Evolutionary conservation across 2,113 vertebrate genomes (phyloP), one percentile per base, ranked within the genome.

Genomic region (Megaceryle maxima): DNA sequence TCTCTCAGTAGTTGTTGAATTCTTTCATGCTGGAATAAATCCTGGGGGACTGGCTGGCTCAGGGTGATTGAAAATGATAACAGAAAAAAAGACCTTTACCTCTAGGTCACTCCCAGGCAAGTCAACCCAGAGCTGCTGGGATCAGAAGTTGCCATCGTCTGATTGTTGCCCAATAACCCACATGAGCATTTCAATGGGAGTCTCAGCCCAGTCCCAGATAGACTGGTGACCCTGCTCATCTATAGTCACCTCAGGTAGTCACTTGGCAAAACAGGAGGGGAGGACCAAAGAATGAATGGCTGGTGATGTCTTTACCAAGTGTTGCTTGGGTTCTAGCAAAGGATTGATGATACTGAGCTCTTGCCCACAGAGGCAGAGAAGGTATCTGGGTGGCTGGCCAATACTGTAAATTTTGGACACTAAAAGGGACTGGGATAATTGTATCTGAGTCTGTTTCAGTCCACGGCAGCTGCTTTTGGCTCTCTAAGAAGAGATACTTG

Each of bases 1-100:
- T 96, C 95, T 96, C 77, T 96, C 86, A 93, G 94, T 96, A 95
- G 83, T 69, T 14, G 6, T 5, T 66, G 69, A 69, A 18, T 87
- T 93, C 92, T 96, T 94, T 96, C 89, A 94, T 96, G 90, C 88
- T 92, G 67, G 86, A 82, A 92, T 91, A 93, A 92, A 95, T 93
- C 86, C 87, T 44, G 9, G 29, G 92, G 94, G 96, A 96, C 85
- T 70, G 39, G 20, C 73, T 96, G 80, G 64, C 64, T 94, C 18
- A 9, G 73, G 86, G 57, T 0, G 5, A 59, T 53, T 55, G 86
- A 16, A 90, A 95, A 24, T 53, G 22, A 56, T 62, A 74, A 76
- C 10, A 59, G 70, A 87, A 90, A 73, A 57, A 89, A 88, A 94
- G 75, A 90, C 59, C 75, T 95, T 85, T 87, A 39, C 81, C 94